These are phyloP conservation scores for Coleophora deauratella DNA, from an alignment of 2,888 invertebrate species.

Conservation along the genomic window DNA sequence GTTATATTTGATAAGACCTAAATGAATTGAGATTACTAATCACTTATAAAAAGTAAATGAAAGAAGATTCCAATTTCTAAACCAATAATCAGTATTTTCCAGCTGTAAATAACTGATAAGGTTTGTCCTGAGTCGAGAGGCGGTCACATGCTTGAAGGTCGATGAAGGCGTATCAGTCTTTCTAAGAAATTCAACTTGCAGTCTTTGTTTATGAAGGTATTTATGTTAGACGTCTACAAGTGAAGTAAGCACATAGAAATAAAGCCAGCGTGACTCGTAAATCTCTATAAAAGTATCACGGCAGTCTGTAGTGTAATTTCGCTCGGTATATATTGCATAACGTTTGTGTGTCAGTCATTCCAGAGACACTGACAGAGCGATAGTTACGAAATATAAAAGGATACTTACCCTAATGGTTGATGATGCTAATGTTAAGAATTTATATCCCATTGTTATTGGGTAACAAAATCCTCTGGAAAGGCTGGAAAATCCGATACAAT, in stretches of 20 bases:
- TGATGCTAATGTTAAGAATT: constrained; percentile 58
- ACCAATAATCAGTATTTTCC: too few species aligned
- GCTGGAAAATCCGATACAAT: too few species aligned
- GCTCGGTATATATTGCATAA: constrained; percentile 41
- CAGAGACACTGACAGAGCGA: background rate
- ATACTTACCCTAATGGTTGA: constrained; percentile 52
- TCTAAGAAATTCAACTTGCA: background rate
- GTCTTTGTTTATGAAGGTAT: too few species aligned
- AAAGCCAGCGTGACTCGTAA: too few species aligned
- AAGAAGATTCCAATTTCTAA: too few species aligned
- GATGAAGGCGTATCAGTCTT: constrained; percentile 21
- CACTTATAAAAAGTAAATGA: too few species aligned
- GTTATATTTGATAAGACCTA: too few species aligned
- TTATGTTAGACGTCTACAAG: too few species aligned
- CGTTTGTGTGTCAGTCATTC: constrained; percentile 27
- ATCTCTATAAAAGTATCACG: background rate
- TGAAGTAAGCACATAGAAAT: too few species aligned
- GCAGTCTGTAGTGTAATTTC: too few species aligned
- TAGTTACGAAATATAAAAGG: background rate
- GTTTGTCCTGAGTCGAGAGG: constrained; percentile 18
- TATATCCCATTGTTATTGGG: constrained; percentile 49
- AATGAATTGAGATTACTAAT: too few species aligned
- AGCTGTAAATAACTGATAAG: constrained; percentile 18
- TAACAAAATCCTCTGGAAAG: too few species aligned
- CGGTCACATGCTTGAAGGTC: constrained; percentile 66